Base-by-base conservation (phyloP, 2,113 vertebrate genomes). In the Marmota monax region DNA sequence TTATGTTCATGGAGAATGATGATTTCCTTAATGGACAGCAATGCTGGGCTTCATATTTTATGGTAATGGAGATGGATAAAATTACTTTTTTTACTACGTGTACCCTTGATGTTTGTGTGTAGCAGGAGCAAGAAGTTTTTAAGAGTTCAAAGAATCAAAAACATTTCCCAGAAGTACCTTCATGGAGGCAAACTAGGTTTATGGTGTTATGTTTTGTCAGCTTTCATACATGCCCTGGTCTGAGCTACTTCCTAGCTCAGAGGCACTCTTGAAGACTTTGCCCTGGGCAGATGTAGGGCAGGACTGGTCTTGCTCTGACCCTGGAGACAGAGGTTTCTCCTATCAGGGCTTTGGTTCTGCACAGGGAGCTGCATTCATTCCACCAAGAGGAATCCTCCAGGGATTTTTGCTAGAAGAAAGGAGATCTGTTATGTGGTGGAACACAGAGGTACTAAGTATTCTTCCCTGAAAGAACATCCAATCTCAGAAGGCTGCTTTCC, bases 21-120 rank as follows among this genome's bases (percentile, higher is more conserved):
- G 87, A 90, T 91, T 89, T 80, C 34, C 51, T 87, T 90, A 93
- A 78, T 82, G 94, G 96, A 86, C 45, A 92, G 23, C 87, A 48
- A 25, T 53, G 13, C 3, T 1, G 7, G 85, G 61, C 58, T 87
- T 95, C 37, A 39, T 70, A 80, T 48, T 95, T 89, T 89, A 87
- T 79, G 84, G 74, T 87, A 39, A 92, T 96, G 73, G 45, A 76
- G 72, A 91, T 34, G 32, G n/a, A 29, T 90, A 67, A 92, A 88
- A 79, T 91, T 76, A 72, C 45, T 61, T 78, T 91, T 85, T 91
- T 85, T 92, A 73, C 29, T 70, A 51, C 12, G 56, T 42, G 25
- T 88, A 51, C 78, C 27, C 77, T 95, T 32, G 65, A 0, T 83
- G 48, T 61, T 67, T 85, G 63, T 65, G 23, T 84, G 53, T 65